phyloP scores from a whole-genome alignment of 2,888 invertebrate species.

The Pelosia muscerda region DNA sequence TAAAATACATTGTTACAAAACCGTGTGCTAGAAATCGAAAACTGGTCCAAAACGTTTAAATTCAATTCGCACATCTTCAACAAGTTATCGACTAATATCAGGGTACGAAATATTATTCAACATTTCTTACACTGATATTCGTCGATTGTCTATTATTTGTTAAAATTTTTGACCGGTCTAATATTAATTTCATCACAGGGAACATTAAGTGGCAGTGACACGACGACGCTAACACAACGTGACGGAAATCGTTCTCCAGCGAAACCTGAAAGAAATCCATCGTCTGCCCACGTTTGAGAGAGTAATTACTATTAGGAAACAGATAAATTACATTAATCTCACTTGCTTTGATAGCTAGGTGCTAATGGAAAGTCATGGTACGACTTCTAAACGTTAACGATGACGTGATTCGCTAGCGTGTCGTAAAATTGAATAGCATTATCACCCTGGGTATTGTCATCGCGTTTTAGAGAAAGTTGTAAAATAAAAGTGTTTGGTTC shows the following conservation, averaged over 20 bases:
- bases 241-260: conserved; percentile 6
- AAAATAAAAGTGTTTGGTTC: conserved; percentile 4
- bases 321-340: conserved; percentile 81
- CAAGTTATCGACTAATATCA: no score
- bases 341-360: conserved; percentile 74
- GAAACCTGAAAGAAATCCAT: conserved; percentile 32
- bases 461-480: conserved; percentile 31
- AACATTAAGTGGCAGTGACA: conserved; percentile 6
- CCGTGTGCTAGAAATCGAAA: background rate
- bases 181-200: background rate
- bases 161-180: background rate
- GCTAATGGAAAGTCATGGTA: conserved; percentile 74
- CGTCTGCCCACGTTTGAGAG: conserved; percentile 60
- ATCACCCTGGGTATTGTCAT: conserved; percentile 31
- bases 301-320: conserved; percentile 73
- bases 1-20: no score
- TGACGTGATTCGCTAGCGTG: conserved; percentile 52
- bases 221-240: conserved; percentile 62
- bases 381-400: conserved; percentile 62
- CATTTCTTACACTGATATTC: background rate
- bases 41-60: background rate
- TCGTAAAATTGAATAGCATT: conserved; percentile 59
- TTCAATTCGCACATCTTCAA: background rate
- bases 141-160: background rate
- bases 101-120: no score